Conservation (phyloP, 2,113 vertebrate species). For the Prunella himalayana region DNA sequence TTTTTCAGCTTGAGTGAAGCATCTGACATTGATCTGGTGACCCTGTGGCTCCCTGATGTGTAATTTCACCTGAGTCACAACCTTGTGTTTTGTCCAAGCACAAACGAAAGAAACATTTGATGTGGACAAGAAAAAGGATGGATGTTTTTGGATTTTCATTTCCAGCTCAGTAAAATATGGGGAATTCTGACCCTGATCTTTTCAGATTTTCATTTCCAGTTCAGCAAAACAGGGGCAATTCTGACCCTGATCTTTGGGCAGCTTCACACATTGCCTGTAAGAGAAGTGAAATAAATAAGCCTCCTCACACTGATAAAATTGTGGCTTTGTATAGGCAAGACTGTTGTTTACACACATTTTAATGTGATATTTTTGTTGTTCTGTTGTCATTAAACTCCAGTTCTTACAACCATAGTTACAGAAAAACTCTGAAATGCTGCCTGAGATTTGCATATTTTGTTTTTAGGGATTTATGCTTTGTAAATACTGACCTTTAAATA, state of each 20-base stretch:
- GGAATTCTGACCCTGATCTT: background rate
- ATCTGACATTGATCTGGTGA: background rate
- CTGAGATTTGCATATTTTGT: background rate
- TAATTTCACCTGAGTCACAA: background rate
- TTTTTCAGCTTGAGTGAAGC: background rate
- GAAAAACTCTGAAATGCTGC: background rate
- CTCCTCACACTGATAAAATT: background rate
- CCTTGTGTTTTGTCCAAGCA: background rate
- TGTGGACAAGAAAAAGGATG: background rate
- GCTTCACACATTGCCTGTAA: background rate
- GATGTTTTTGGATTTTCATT: accelerated
- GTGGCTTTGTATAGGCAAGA: background rate
- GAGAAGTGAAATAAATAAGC: background rate
- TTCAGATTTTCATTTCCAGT: background rate
- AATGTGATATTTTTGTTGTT: background rate
- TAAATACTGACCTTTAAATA: background rate
- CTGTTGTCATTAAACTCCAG: background rate
- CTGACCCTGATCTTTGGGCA: background rate
- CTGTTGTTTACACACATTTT: background rate
- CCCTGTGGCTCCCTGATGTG: background rate
- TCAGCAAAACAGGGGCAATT: background rate
- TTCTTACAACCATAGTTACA: background rate
- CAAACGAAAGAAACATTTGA: background rate
- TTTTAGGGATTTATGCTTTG: background rate
- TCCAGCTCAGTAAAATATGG: background rate